These are phyloP conservation scores for Jaculus jaculus DNA, from an alignment of 2,113 vertebrate genomes.

Conservation along the genomic window DNA sequence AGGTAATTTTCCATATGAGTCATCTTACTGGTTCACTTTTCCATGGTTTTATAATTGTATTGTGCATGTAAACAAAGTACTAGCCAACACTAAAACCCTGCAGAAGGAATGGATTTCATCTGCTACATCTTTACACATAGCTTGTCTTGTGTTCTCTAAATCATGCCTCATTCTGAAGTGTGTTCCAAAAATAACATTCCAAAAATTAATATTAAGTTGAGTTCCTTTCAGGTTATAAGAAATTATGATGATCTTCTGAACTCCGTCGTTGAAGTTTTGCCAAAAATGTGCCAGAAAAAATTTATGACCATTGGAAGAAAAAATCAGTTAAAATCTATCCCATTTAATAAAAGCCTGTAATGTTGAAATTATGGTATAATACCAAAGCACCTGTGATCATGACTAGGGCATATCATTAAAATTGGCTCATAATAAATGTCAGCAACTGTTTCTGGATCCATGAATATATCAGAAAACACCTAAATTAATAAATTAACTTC, in stretches of 20 bases:
- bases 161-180: conserved; percentile 9
- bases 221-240: conserved; percentile 21
- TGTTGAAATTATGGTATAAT: not conserved
- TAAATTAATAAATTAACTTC: conserved; percentile 24
- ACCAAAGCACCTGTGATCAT: conserved; percentile 37
- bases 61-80: not conserved
- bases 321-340: conserved; percentile 1
- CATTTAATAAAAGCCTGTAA: not conserved
- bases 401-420: not conserved
- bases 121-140: not conserved
- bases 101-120: not conserved
- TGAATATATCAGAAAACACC: not conserved
- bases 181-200: not conserved
- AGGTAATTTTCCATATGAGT: conserved; percentile 39
- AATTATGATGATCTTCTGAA: conserved; percentile 4
- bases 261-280: not conserved
- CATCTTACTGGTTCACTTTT: not conserved
- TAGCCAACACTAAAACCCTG: not conserved
- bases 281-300: conserved; percentile 9
- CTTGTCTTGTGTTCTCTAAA: conserved; percentile 40
- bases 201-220: conserved; percentile 21
- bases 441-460: conserved; percentile 22
- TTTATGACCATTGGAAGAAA: conserved; percentile 6
- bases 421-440: not conserved
- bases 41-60: not conserved